Conservation (phyloP, 2,113 vertebrate genomes). For the Nycticryphes semicollaris region DNA sequence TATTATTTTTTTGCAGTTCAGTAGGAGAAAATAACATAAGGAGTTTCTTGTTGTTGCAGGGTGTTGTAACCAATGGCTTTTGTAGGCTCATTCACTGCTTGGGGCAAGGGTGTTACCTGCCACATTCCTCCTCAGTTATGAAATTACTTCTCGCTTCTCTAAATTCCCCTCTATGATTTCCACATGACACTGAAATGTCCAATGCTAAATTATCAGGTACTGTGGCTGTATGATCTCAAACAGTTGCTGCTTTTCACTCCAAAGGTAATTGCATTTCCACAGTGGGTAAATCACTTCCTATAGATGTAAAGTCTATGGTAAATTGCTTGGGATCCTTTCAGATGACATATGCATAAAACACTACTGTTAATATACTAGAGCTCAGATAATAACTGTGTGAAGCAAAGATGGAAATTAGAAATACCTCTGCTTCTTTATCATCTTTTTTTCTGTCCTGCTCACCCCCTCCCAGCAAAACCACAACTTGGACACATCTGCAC, state of each 20-base stretch:
- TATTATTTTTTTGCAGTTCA: slow-evolving; percentile 19
- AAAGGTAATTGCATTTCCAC: neutral
- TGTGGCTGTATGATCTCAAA: neutral
- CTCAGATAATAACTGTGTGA: neutral
- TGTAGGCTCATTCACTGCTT: neutral
- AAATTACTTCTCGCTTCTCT: neutral
- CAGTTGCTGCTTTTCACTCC: neutral
- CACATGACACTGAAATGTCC: neutral
- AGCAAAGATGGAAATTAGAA: neutral
- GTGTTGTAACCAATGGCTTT: neutral
- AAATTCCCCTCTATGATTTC: neutral
- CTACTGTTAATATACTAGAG: neutral
- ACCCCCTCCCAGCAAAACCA: neutral
- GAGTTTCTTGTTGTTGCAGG: neutral
- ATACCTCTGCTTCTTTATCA: neutral
- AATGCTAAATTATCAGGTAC: neutral
- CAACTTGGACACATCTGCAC: neutral
- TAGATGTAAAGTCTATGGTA: neutral
- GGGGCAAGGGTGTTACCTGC: neutral
- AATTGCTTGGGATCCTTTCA: neutral
- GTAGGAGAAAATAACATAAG: neutral
- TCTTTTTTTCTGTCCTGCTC: neutral
- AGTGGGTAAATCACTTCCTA: neutral
- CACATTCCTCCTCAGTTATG: neutral
- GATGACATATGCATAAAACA: neutral